phyloP scores from a whole-genome alignment of 2,888 invertebrate genomes.

The Lomographa bimaculata region DNA sequence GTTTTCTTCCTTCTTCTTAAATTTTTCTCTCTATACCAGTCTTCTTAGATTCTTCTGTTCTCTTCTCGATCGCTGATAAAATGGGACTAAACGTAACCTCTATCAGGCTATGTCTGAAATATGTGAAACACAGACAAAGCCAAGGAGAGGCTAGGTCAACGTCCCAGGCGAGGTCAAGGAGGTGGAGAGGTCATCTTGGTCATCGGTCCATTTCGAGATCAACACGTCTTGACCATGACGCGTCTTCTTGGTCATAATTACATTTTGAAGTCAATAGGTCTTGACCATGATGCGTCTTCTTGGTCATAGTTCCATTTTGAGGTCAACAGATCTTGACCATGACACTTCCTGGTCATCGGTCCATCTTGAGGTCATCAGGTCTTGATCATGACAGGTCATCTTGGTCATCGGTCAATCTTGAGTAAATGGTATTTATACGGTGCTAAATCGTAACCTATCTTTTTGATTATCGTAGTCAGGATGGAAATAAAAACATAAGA shows the following conservation, averaged over 20 bases:
- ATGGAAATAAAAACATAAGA: too few relatives aligned
- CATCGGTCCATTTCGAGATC: not conserved
- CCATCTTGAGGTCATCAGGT: slow-evolving; percentile 2
- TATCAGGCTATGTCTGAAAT: slow-evolving; percentile 84
- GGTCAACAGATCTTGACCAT: not conserved
- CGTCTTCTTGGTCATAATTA: too few relatives aligned
- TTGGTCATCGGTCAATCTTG: slow-evolving; percentile 1
- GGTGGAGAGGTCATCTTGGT: slow-evolving; percentile 5
- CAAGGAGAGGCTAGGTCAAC: slow-evolving; percentile 84
- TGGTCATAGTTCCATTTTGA: not conserved
- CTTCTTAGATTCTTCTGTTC: slow-evolving; percentile 19
- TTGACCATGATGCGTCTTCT: slow-evolving; percentile 1
- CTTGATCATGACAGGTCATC: slow-evolving; percentile 1
- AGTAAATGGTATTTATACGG: too few relatives aligned
- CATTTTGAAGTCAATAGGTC: too few relatives aligned
- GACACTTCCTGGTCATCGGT: not conserved
- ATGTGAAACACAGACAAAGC: slow-evolving; percentile 79
- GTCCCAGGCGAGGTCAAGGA: slow-evolving; percentile 42
- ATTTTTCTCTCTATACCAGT: too few relatives aligned
- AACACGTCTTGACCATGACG: too few relatives aligned
- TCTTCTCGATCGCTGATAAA: slow-evolving; percentile 34
- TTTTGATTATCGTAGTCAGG: too few relatives aligned
- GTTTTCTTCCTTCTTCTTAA: slow-evolving; percentile 7
- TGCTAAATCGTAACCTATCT: too few relatives aligned
- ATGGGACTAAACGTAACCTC: slow-evolving; percentile 82